These are phyloP conservation scores for Thunnus thynnus DNA, from an alignment of 2,113 vertebrate species.

Conservation along the genomic window DNA sequence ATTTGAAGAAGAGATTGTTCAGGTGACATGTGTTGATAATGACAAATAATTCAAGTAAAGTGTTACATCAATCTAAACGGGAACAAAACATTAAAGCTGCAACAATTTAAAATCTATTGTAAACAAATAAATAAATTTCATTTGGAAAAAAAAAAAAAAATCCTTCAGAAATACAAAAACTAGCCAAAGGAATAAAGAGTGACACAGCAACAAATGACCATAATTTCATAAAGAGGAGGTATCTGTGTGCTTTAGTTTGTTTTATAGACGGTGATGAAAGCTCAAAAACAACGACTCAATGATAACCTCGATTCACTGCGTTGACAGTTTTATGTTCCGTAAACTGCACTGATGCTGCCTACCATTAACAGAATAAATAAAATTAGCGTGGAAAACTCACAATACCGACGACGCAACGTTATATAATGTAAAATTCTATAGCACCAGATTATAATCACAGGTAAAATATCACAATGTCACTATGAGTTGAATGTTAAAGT, in stretches of 20 bases:
- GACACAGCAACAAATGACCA: constrained; percentile 64
- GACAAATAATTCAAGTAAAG: constrained; percentile 71
- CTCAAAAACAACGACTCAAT: constrained; percentile 13
- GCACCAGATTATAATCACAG: constrained; percentile 43
- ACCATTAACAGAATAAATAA: constrained; percentile 42
- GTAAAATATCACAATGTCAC: neutral
- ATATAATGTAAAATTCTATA: constrained; percentile 24
- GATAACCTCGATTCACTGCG: constrained; percentile 2
- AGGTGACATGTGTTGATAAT: constrained; percentile 27
- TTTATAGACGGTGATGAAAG: constrained; percentile 22
- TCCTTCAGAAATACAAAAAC: constrained; percentile 79
- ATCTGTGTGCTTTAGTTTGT: constrained; percentile 70
- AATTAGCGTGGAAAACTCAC: constrained; percentile 31
- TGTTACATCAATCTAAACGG: constrained; percentile 50
- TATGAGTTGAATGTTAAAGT: constrained; percentile 8
- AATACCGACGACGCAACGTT: constrained; percentile 20
- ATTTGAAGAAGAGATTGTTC: neutral
- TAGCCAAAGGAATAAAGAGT: constrained; percentile 65
- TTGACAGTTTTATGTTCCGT: constrained; percentile 4
- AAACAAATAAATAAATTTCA: constrained; percentile 82
- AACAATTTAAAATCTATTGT: constrained; percentile 65
- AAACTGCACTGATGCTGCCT: constrained; percentile 40
- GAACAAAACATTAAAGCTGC: constrained; percentile 63
- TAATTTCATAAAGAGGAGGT: constrained; percentile 72
- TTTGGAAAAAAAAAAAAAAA: constrained; percentile 63